Evolutionary conservation across 2,888 invertebrate species (phyloP), one percentile per base, ranked within the genome.

Genomic region (Dinocampus coccinellae): DNA sequence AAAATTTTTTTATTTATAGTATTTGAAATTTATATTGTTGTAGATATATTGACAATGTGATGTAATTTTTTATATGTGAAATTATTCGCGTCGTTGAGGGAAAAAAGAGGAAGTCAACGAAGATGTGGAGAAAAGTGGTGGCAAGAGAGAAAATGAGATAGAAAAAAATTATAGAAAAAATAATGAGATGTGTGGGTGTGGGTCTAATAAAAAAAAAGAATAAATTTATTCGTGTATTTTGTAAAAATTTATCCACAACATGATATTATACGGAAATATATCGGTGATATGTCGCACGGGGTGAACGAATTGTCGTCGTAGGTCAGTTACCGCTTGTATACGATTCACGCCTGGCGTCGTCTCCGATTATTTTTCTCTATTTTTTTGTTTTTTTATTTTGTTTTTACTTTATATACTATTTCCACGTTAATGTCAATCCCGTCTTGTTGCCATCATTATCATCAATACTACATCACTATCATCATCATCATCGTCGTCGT

Each of bases 221-320:
- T 69, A 29, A 64, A 70, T 70, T 52, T 6, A 34, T 24, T 65
- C 36, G 60, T 60, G 65, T 70, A 52, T 47, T 29, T 24, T 9
- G 33, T 22, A 33, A 22, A 33, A 60, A 60, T 24, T 57, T 13
- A 58, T 26, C 16, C 22, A 20, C 20, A 47, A 34, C 34, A n/a
- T 47, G 4, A 47, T 16, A 16, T 13, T 16, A 47, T 47, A 20
- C 16, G 52, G n/a, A 55, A 36, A 33, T 34, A 52, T 36, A 57
- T 42, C 62, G 29, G 65, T 69, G 58, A 68, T 63, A 61, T 33
- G 57, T 61, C 47, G 39, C n/a, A 47, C 69, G 76, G 75, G 77
- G 77, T 77, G 77, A 76, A 76, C 76, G 77, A 77, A 77, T 77
- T 76, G 76, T 77, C 70, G 76, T 78, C 76, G 75, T 78, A 78